These are phyloP conservation scores for Aspiorhynchus laticeps DNA, from an alignment of 2,113 vertebrate species.

Conservation along the genomic window DNA sequence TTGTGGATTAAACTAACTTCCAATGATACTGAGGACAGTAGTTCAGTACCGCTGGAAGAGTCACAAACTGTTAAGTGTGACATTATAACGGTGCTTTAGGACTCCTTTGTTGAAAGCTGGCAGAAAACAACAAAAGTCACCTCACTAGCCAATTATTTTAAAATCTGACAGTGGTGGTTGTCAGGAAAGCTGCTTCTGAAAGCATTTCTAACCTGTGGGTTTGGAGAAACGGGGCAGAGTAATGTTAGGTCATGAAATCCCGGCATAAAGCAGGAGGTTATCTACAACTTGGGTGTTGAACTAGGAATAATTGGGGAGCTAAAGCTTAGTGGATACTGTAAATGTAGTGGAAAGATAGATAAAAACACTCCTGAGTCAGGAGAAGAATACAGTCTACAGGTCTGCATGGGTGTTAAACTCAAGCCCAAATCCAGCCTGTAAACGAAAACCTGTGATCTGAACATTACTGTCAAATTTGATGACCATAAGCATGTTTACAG, in stretches of 20 bases:
- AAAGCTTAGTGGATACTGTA: conserved; percentile 26
- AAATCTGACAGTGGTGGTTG: background rate
- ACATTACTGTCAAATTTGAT: background rate
- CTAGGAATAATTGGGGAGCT: conserved; percentile 11
- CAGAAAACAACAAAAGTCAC: background rate
- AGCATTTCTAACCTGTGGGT: background rate
- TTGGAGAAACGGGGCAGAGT: background rate
- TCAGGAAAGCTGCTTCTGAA: background rate
- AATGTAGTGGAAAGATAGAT: conserved; percentile 28
- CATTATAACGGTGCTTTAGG: background rate
- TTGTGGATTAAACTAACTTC: conserved; percentile 22
- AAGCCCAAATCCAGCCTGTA: background rate
- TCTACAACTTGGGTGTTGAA: conserved; percentile 21
- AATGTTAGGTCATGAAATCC: conserved; percentile 14
- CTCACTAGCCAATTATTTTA: conserved; percentile 16
- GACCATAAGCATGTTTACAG: background rate
- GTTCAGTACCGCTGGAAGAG: background rate
- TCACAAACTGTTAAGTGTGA: conserved; percentile 14
- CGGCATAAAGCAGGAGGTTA: conserved; percentile 13
- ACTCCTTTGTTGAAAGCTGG: background rate
- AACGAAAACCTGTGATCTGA: conserved; percentile 3
- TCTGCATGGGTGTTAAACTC: background rate
- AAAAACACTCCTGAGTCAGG: background rate
- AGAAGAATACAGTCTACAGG: background rate
- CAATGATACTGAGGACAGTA: background rate